phyloP scores from a whole-genome alignment of 2,888 invertebrate species.

The Nephrotoma flavescens region DNA sequence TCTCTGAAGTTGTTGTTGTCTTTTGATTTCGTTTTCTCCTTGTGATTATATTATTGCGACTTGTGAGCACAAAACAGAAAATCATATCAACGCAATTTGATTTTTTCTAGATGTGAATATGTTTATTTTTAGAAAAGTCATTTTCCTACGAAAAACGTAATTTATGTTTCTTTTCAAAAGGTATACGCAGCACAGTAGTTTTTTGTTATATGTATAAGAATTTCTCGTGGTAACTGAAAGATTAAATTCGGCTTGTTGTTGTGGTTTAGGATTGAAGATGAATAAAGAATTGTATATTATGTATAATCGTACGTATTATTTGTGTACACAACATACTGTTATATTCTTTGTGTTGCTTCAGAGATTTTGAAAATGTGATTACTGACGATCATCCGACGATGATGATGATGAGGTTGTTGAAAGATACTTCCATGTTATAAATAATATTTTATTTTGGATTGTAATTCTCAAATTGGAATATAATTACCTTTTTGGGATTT shows the following conservation, averaged over 20 bases:
- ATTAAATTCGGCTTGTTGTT: background rate
- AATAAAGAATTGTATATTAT: background rate
- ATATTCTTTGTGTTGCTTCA: background rate
- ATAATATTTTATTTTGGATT: background rate
- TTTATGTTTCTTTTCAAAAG: background rate
- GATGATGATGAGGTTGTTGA: background rate
- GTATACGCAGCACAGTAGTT: background rate
- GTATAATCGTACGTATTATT: background rate
- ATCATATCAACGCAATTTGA: background rate
- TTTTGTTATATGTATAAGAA: background rate
- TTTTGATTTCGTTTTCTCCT: background rate
- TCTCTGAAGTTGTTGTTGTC: background rate
- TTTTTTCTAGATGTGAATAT: background rate
- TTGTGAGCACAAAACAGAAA: background rate
- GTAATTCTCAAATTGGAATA: background rate
- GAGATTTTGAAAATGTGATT: background rate
- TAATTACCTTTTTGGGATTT: background rate
- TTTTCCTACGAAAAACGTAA: background rate
- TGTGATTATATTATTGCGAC: background rate
- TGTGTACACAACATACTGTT: background rate
- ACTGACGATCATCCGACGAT: background rate
- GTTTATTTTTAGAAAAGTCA: background rate
- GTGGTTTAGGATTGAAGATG: background rate
- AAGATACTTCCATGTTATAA: background rate
- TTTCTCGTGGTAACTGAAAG: background rate